A percentile compares a stretch with the other conserved stretches of the same genome.
These are phyloP conservation scores for Oreochromis mossambicus DNA, from an alignment of 2,797 vertebrate species.

Conservation along the genomic window DNA sequence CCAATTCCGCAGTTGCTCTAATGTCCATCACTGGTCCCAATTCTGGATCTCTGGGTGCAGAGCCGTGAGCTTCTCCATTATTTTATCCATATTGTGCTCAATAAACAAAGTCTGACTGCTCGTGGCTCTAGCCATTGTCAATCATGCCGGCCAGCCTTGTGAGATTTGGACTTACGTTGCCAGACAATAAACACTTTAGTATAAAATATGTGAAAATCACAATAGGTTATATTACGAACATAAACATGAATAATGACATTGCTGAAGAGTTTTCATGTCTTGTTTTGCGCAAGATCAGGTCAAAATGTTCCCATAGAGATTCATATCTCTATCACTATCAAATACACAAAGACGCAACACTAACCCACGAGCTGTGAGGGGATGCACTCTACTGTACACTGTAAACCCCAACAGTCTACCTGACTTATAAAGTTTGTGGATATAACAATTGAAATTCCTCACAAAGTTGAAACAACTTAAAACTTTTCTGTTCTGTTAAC, in stretches of 20 bases:
- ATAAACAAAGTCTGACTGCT: not conserved
- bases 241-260: not conserved
- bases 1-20: no score
- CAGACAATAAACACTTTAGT: not conserved
- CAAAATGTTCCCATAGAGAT: not conserved
- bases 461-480: no score
- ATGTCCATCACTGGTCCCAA: no score
- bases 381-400: not conserved
- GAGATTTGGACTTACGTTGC: not conserved
- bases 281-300: not conserved
- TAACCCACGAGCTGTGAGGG: not conserved
- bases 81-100: no score
- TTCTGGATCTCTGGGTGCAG: accelerated
- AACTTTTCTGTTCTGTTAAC: no score
- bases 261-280: not conserved
- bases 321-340: not conserved
- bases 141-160: not conserved
- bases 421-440: no score
- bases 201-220: not conserved
- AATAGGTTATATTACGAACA: not conserved
- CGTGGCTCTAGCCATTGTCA: not conserved
- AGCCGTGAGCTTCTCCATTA: not conserved
- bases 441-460: no score
- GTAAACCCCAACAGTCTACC: no score
- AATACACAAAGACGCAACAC: not conserved